phyloP scores from a whole-genome alignment of 2,888 invertebrate species.

The Pogonocherus hispidulus region DNA sequence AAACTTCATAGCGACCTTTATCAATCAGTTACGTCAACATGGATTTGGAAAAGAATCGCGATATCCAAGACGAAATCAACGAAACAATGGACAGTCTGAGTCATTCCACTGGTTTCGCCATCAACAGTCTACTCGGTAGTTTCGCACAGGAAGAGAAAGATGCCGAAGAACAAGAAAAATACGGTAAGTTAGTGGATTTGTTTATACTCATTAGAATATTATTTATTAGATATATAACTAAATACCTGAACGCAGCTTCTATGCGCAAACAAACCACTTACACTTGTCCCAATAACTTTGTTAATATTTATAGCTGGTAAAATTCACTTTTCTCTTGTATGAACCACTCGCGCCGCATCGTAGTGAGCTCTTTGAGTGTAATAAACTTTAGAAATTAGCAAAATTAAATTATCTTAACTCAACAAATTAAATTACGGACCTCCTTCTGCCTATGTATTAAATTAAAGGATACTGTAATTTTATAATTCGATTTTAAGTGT shows the following conservation, averaged over 20 bases:
- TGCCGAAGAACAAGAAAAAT: slow-evolving; percentile 44
- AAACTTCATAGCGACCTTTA: not conserved
- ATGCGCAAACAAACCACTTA: too few relatives aligned
- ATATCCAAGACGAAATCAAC: slow-evolving; percentile 42
- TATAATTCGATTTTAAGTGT: slow-evolving; percentile 48
- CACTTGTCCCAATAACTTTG: too few relatives aligned
- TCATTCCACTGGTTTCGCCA: slow-evolving; percentile 41
- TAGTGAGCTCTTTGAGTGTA: not conserved
- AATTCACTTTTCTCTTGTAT: too few relatives aligned
- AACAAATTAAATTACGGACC: slow-evolving; percentile 46
- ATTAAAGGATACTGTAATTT: slow-evolving; percentile 47
- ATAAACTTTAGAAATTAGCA: slow-evolving; percentile 35
- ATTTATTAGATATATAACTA: too few relatives aligned
- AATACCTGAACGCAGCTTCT: too few relatives aligned
- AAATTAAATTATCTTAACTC: slow-evolving; percentile 45
- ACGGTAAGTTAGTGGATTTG: slow-evolving; percentile 39
- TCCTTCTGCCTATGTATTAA: slow-evolving; percentile 40
- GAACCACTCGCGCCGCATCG: not conserved
- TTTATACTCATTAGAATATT: not conserved
- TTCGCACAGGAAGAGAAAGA: slow-evolving; percentile 40
- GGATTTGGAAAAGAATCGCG: slow-evolving; percentile 39
- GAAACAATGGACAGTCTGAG: slow-evolving; percentile 42
- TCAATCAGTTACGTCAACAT: slow-evolving; percentile 17
- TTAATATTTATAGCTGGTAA: too few relatives aligned
- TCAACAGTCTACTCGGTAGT: slow-evolving; percentile 47